Conservation (phyloP, 2,113 vertebrate species). For the Ictalurus furcatus region DNA sequence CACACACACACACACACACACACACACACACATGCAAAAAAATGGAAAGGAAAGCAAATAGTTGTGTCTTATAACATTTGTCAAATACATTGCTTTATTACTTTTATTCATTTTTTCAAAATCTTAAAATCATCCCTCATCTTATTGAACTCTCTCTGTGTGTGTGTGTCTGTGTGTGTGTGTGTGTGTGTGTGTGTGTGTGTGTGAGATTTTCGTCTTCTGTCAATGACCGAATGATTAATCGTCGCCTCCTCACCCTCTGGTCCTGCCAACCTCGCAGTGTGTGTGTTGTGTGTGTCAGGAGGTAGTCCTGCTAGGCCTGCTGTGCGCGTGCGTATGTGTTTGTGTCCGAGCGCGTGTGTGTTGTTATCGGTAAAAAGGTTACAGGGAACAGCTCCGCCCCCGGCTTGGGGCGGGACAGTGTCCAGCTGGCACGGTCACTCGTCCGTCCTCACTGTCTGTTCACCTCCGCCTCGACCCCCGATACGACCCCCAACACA, state of each 20-base stretch:
- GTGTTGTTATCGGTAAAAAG: conserved; percentile 59
- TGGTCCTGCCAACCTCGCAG: conserved; percentile 42
- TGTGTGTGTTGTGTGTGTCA: conserved; percentile 43
- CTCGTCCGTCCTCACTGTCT: conserved; percentile 49
- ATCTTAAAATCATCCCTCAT: background rate
- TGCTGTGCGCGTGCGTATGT: conserved; percentile 39
- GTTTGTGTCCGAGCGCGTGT: conserved; percentile 39
- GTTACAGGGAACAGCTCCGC: conserved; percentile 63
- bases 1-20: background rate
- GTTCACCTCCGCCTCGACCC: conserved; percentile 58
- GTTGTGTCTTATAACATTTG: background rate
- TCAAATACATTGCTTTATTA: background rate
- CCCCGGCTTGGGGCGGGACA: conserved; percentile 58
- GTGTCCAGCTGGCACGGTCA: conserved; percentile 69
- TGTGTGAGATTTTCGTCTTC: background rate
- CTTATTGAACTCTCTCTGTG: background rate
- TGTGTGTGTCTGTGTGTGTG: background rate
- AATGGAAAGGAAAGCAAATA: background rate
- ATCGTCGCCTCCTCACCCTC: background rate
- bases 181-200: background rate
- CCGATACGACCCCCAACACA: conserved; percentile 57
- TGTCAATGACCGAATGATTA: background rate
- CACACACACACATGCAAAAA: too few species aligned
- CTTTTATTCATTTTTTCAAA: background rate
- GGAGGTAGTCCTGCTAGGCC: conserved; percentile 46